These are phyloP conservation scores for Anolis sagrei DNA, from an alignment of 2,113 vertebrate genomes.

Conservation along the genomic window DNA sequence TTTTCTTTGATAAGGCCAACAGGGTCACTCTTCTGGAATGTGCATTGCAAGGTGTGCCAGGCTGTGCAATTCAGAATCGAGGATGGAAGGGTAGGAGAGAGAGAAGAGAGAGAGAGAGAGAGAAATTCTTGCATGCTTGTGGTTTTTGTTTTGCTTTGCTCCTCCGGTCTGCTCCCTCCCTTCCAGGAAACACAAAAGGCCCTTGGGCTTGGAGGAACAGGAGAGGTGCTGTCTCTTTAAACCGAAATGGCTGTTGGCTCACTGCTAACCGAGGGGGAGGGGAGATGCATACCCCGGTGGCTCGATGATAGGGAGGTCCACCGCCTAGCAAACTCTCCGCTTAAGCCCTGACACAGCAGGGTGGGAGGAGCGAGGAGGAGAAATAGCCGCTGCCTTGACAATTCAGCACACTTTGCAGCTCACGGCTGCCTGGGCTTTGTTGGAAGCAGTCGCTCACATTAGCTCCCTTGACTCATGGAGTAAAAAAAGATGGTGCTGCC, in stretches of 20 bases:
- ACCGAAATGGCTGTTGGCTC: constrained; percentile 40
- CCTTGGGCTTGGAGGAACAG: neutral
- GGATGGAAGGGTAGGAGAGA: neutral
- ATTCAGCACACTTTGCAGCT: neutral
- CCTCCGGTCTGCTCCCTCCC: neutral
- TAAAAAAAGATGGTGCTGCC: neutral
- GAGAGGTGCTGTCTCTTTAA: constrained; percentile 48
- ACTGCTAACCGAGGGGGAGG: constrained; percentile 49
- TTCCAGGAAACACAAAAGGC: neutral
- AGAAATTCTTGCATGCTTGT: neutral
- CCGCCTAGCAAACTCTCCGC: constrained; percentile 11
- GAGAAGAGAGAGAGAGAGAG: neutral
- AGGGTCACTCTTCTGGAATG: neutral
- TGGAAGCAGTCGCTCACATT: neutral
- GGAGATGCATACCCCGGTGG: constrained; percentile 33
- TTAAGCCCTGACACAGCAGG: constrained; percentile 34
- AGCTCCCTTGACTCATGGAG: constrained; percentile 17
- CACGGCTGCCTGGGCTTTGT: neutral
- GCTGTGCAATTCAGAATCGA: neutral
- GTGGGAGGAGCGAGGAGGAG: constrained; percentile 36
- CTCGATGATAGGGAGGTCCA: constrained; percentile 22
- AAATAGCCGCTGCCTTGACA: constrained; percentile 24
- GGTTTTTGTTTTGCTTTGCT: neutral
- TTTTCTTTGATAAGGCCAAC: neutral
- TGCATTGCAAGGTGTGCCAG: neutral